Evolutionary conservation across 2,797 vertebrate genomes (phyloP), one percentile per base, ranked within the genome.

Genomic region (Jordanella pulchra): DNA sequence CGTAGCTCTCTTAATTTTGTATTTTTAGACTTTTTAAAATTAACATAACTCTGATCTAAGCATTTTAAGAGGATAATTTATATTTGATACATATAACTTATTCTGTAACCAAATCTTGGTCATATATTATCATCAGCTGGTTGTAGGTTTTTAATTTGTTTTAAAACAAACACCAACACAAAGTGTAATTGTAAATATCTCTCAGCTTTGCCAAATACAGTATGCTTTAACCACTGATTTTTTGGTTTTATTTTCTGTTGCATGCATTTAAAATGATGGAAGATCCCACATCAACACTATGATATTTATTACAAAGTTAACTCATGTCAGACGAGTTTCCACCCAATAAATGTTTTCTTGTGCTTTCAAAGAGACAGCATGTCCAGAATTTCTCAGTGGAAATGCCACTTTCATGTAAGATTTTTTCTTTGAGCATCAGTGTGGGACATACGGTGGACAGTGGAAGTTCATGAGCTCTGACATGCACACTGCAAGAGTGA

Each of bases 391-490:
- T 76, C 69, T 72, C 45, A 21, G 74, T 54, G n/a, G 17, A 71
- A 72, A 80, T 75, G 50, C 60, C 61, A 79, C 71, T 73, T 69
- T 75, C 75, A 74, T 61, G 76, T 81, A 78, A 80, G 71, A 65
- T 65, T 73, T 74, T 71, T 56, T 64, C 54, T 78, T 77, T 65
- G 60, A 65, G 69, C n/a, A 39, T 53, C 63, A 79, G 77, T 61
- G 56, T 76, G 79, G 78, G 81, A 76, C 42, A 73, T 28, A 66
- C 77, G 80, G 65, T 44, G 17, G 55, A 68, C 66, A 66, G 58
- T 0, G 21, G 54, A 77, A 23, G 77, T 74, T 85, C 73, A 85
- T 75, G 74, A 82, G 75, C 72, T 83, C 73, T 80, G 86, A 83
- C 79, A 71, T 74, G 71, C 76, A 71, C 67, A 80, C 78, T 77